Evolutionary conservation across 1,140 invertebrate genomes (phyloP).

Genomic region (Drosophila kohkoa): DNA sequence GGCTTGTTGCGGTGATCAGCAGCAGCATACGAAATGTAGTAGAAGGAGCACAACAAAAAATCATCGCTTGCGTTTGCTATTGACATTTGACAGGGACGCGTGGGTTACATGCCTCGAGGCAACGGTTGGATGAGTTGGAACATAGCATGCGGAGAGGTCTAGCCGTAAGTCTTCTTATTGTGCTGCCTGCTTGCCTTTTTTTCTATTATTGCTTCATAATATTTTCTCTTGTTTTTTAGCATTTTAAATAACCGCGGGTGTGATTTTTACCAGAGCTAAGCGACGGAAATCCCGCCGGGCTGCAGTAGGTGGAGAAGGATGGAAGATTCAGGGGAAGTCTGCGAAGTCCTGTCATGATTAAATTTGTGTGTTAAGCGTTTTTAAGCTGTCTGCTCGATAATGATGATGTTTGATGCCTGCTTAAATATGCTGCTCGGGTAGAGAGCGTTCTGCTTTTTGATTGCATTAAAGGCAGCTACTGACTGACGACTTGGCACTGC

Average conservation of each 20-base stretch:
- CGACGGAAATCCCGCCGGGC: slow-evolving; percentile 29
- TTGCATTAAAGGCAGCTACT: slow-evolving; percentile 59
- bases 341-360: slow-evolving; percentile 62
- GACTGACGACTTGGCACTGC: slow-evolving; percentile 4
- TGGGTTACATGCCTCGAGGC: slow-evolving; percentile 52
- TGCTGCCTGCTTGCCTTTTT: slow-evolving; percentile 16
- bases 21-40: not conserved
- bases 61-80: slow-evolving; percentile 56
- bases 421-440: slow-evolving; percentile 72
- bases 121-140: not conserved
- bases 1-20: slow-evolving; percentile 64
- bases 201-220: slow-evolving; percentile 68
- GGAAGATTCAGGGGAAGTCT: slow-evolving; percentile 1
- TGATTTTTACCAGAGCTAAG: slow-evolving; percentile 61
- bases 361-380: slow-evolving; percentile 76
- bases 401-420: slow-evolving; percentile 39
- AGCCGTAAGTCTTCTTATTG: slow-evolving; percentile 32
- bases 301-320: not conserved
- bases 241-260: slow-evolving; percentile 82
- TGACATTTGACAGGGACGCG: slow-evolving; percentile 80
- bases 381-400: slow-evolving; percentile 47
- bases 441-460: slow-evolving; percentile 44
- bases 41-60: slow-evolving; percentile 30
- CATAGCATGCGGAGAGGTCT: slow-evolving; percentile 2
- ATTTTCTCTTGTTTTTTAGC: slow-evolving; percentile 70